Evolutionary conservation across 1,140 invertebrate genomes (phyloP).

Genomic region (Cecropterus lyciades): DNA sequence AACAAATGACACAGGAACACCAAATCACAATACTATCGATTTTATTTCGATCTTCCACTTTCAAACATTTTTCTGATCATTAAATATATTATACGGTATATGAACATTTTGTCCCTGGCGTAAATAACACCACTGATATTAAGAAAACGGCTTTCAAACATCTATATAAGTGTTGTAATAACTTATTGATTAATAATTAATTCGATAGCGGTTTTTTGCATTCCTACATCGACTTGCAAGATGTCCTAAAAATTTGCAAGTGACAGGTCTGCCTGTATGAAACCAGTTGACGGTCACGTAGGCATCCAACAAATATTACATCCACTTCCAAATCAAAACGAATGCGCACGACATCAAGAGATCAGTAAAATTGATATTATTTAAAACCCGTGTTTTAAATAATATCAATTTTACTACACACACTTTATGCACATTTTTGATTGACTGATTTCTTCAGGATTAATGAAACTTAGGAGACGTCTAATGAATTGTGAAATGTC

Average conservation of each 20-base stretch:
- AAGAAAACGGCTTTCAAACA: not conserved
- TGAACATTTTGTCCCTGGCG: not conserved
- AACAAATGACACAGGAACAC: too few relatives aligned
- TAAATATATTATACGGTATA: not conserved
- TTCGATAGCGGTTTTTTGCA: conserved; percentile 15
- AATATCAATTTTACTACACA: too few relatives aligned
- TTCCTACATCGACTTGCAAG: conserved; percentile 11
- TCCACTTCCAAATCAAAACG: not conserved
- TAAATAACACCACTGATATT: not conserved
- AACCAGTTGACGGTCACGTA: conserved; percentile 21
- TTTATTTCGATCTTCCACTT: too few relatives aligned
- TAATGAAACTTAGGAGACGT: too few relatives aligned
- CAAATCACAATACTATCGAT: too few relatives aligned
- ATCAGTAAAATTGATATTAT: not conserved
- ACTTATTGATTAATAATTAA: conserved; percentile 8
- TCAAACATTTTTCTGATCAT: not conserved
- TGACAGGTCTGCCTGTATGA: conserved; percentile 15
- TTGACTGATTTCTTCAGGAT: too few relatives aligned
- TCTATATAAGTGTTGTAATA: not conserved
- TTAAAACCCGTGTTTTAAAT: too few relatives aligned
- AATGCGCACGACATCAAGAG: not conserved
- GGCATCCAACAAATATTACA: conserved; percentile 7
- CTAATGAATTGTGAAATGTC: not conserved
- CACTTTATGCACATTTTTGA: too few relatives aligned
- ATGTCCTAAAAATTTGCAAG: conserved; percentile 21